These are phyloP conservation scores for Semotilus atromaculatus DNA, from an alignment of 2,797 vertebrate genomes.

Conservation along the genomic window DNA sequence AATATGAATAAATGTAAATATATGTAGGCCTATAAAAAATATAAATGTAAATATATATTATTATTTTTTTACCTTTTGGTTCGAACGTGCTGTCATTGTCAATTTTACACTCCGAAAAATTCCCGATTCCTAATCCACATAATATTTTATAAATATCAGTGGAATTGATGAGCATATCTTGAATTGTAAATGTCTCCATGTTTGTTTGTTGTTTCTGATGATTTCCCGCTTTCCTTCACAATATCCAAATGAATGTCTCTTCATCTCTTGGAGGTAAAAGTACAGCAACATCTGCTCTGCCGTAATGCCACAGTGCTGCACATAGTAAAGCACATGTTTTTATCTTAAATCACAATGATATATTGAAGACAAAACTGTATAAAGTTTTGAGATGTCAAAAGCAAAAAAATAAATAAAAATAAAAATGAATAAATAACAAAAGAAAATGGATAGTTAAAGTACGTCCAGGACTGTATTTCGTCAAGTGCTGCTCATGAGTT, in stretches of 20 bases:
- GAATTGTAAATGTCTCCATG: conserved; percentile 80
- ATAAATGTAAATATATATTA: neutral
- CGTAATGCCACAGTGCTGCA: neutral
- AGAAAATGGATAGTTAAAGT: neutral
- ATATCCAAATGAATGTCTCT: neutral
- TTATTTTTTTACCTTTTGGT: conserved; percentile 71
- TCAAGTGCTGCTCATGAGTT: neutral
- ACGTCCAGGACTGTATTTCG: neutral
- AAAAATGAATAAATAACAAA: neutral
- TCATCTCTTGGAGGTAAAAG: conserved; percentile 17
- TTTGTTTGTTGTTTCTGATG: neutral
- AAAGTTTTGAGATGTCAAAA: neutral
- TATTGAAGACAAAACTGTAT: neutral
- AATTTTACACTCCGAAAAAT: conserved; percentile 75
- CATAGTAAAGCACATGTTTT: conserved; percentile 4
- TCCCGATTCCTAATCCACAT: conserved; percentile 77
- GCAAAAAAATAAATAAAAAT: neutral
- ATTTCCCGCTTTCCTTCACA: neutral
- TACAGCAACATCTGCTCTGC: neutral
- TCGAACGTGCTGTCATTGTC: conserved; percentile 60
- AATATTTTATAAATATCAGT: conserved; percentile 79
- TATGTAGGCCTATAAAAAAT: neutral
- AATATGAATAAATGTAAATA: neutral
- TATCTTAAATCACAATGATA: neutral
- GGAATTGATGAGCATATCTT: conserved; percentile 77